phyloP scores from a whole-genome alignment of 1,140 invertebrate genomes.

The Chlorops oryzae region DNA sequence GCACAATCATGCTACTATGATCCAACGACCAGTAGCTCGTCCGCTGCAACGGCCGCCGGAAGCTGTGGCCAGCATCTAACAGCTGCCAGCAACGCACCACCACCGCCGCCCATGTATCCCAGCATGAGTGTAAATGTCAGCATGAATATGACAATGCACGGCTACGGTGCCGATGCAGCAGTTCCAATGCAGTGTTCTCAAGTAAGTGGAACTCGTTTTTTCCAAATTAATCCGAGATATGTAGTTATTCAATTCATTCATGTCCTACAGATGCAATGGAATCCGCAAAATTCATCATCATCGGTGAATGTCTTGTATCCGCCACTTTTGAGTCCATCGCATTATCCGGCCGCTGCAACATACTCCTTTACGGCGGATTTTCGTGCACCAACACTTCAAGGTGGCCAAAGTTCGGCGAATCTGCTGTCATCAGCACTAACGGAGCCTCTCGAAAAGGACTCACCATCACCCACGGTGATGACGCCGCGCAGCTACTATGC shows the following conservation, averaged over 20 bases:
- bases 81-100: slow-evolving; percentile 23
- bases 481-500: slow-evolving; percentile 25
- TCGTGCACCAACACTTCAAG: slow-evolving; percentile 51
- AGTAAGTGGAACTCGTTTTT: slow-evolving; percentile 43
- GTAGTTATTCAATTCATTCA: neutral
- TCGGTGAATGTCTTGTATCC: slow-evolving; percentile 57
- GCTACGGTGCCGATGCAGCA: slow-evolving; percentile 58
- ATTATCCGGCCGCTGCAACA: slow-evolving; percentile 59
- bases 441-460: slow-evolving; percentile 20
- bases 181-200: slow-evolving; percentile 57
- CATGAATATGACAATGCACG: slow-evolving; percentile 97
- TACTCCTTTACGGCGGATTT: slow-evolving; percentile 77
- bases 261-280: slow-evolving; percentile 59
- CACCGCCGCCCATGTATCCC: slow-evolving; percentile 59
- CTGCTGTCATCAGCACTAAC: slow-evolving; percentile 22
- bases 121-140: slow-evolving; percentile 94
- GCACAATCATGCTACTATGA: slow-evolving; percentile 31
- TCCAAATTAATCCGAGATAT: too few relatives aligned
- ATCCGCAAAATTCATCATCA: slow-evolving; percentile 52
- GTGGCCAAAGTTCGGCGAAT: slow-evolving; percentile 11
- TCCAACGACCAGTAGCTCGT: slow-evolving; percentile 1
- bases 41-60: slow-evolving; percentile 1
- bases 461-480: slow-evolving; percentile 30
- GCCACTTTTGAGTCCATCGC: slow-evolving; percentile 56
- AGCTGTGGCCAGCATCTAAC: slow-evolving; percentile 47